Conservation (phyloP, 2,113 vertebrate genomes). For the Chloebia gouldiae region DNA sequence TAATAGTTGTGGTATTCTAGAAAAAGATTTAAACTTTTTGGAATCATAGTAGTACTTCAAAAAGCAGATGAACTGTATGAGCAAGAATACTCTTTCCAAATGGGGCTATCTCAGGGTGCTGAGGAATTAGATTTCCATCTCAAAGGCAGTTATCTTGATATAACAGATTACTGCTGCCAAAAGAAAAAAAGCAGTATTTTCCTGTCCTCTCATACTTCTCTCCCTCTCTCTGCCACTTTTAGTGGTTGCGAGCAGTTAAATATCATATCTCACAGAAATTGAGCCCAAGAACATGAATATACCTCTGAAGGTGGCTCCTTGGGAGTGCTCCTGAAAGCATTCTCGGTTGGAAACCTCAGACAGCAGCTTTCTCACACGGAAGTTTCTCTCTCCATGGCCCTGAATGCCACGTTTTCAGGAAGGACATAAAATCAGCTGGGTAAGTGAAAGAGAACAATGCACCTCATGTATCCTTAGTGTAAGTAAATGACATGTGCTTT, state of each 20-base stretch:
- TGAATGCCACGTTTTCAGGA: neutral
- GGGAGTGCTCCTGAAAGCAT: neutral
- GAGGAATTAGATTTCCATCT: neutral
- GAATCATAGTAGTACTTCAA: neutral
- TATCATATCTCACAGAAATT: neutral
- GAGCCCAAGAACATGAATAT: neutral
- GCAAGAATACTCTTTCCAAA: neutral
- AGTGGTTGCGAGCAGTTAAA: neutral
- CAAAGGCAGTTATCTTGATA: neutral
- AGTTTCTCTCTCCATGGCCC: neutral
- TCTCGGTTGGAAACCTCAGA: neutral
- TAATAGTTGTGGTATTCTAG: neutral
- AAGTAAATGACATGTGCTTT: neutral
- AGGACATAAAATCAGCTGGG: neutral
- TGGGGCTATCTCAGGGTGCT: neutral
- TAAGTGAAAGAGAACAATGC: neutral
- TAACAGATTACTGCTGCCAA: neutral
- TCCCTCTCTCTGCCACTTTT: neutral
- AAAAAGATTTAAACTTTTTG: neutral
- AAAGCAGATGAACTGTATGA: neutral
- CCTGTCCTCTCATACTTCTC: neutral
- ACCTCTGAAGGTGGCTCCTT: neutral
- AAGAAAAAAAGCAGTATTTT: conserved; percentile 14
- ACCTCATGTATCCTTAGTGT: neutral
- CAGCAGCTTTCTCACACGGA: neutral